Base-by-base conservation (phyloP, 2,797 vertebrate species). In the Rousettus madagascariensis region DNA sequence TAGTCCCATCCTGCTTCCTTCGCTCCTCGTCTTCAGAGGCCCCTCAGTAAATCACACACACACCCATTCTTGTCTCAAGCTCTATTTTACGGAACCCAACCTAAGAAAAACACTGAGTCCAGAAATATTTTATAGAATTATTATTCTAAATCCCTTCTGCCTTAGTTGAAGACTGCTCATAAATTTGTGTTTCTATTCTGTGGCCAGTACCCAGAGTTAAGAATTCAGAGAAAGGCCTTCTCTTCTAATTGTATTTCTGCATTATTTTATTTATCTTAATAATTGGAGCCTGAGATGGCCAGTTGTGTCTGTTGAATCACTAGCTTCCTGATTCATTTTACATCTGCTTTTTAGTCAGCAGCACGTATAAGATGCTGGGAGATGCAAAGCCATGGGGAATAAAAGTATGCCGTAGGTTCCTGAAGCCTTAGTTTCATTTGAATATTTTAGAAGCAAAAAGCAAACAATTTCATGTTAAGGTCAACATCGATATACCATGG, bases 401-500 rank as follows among this genome's bases (percentile, higher is more conserved):
- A 46, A 69, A 71, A 90, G 33, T 16, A 55, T 2, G 11, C 24
- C 43, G 13, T 20, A 6, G 28, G 28, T 89, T 63, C 55, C 24
- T 75, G 24, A 86, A 93, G 53, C 59, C 28, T 55, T 36, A 2
- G 7, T 41, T 86, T 41, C 28, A 46, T 74, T 79, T 68, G 79
- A 92, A 91, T 20, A 79, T 55, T 90, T 85, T 53, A 46, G 5
- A 92, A 26, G 30, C 72, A 30, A 84, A 80, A 96, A 88, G 11
- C 26, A 85, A 78, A 51, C 61, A 57, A 41, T 57, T 80, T 66
- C 71, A 51, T 36, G 43, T 87, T 61, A 85, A 90, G 22, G 57
- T 41, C 72, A 93, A 79, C 26, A 79, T 80, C 57, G 71, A 30
- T 79, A 30, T 72, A 11, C 5, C 43, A 74, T 26, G 28, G 6